Evolutionary conservation across 2,797 vertebrate genomes (phyloP).

Genomic region (Thaleichthys pacificus): DNA sequence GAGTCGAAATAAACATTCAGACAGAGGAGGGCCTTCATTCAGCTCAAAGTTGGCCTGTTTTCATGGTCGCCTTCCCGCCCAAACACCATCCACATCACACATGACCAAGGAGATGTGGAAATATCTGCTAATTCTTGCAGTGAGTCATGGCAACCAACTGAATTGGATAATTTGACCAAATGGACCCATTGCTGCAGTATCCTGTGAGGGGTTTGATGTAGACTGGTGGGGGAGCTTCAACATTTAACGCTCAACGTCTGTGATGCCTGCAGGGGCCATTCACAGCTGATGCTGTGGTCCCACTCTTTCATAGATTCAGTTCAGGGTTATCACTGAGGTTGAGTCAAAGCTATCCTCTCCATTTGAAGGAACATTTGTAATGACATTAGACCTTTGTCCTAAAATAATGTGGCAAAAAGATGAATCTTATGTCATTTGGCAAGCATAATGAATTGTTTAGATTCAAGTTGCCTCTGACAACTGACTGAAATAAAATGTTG

Average conservation of each 20-base stretch:
- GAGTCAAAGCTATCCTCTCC: too few species aligned
- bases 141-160: conserved; percentile 57
- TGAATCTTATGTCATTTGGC: too few species aligned
- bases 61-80: conserved; percentile 28
- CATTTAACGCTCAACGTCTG: neutral
- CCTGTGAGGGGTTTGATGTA: neutral
- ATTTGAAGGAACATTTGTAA: too few species aligned
- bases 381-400: too few species aligned
- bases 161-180: conserved; percentile 46
- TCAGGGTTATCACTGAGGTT: too few species aligned
- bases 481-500: neutral
- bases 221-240: neutral
- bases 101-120: conserved; percentile 63
- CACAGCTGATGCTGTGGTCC: neutral
- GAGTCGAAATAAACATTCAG: conserved; percentile 9
- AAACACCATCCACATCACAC: conserved; percentile 45
- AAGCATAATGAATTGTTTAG: neutral
- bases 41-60: conserved; percentile 60
- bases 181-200: conserved; percentile 20
- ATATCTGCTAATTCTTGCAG: conserved; percentile 52
- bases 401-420: too few species aligned
- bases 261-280: neutral
- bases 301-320: too few species aligned
- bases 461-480: neutral
- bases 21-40: conserved; percentile 42